These are phyloP conservation scores for Papilio elwesi DNA, from an alignment of 2,888 invertebrate species.

Conservation along the genomic window DNA sequence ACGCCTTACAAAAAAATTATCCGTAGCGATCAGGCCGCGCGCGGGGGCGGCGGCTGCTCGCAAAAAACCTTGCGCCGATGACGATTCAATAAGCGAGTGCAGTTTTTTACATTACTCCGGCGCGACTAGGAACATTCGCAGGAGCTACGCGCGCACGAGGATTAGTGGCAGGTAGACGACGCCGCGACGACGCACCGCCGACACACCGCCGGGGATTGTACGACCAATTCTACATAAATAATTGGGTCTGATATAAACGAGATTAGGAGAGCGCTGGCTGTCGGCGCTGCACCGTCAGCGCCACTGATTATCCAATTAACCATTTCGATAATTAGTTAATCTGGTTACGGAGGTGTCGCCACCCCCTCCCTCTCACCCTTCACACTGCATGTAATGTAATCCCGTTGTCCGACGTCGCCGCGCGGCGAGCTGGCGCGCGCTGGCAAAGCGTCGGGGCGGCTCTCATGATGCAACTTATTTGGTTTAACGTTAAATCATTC, in stretches of 20 bases:
- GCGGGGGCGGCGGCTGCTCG: constrained; percentile 34
- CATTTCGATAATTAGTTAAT: constrained; percentile 51
- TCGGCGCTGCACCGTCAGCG: constrained; percentile 41
- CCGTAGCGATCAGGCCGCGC: not conserved
- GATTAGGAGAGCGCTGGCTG: constrained; percentile 1
- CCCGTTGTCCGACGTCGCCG: too few species aligned
- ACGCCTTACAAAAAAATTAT: constrained; percentile 3
- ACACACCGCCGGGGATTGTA: too few species aligned
- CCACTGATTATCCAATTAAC: constrained; percentile 58
- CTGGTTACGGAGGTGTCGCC: constrained; percentile 43
- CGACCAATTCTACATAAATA: not conserved
- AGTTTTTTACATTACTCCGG: constrained; percentile 46
- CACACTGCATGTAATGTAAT: too few species aligned
- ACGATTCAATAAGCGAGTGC: constrained; percentile 64
- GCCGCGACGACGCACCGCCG: not conserved
- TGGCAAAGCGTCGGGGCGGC: too few species aligned
- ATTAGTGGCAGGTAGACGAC: not conserved
- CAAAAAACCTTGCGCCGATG: constrained; percentile 52
- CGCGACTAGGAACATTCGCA: constrained; percentile 49
- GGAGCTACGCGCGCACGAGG: constrained; percentile 36
- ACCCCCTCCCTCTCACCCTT: too few species aligned
- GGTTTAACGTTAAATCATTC: too few species aligned
- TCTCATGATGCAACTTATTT: too few species aligned
- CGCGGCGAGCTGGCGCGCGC: too few species aligned
- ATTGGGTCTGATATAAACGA: not conserved